phyloP scores from a whole-genome alignment of 2,888 invertebrate genomes.

The Campopleginae sp. region DNA sequence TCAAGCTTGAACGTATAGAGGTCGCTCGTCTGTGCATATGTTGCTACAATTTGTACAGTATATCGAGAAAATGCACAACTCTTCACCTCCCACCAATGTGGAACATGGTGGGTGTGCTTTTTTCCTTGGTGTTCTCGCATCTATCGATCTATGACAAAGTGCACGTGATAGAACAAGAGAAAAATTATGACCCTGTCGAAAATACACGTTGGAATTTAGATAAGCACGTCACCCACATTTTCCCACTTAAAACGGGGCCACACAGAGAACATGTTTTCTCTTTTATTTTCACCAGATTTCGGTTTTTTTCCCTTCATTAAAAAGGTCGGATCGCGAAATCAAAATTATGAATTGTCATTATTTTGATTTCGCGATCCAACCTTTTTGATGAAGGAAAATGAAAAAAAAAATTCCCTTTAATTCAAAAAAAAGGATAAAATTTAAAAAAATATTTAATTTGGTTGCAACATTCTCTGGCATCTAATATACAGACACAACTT shows the following conservation, averaged over 20 bases:
- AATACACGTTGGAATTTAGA: conserved; percentile 50
- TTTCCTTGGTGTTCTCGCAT: conserved; percentile 23
- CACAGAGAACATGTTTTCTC: too few relatives aligned
- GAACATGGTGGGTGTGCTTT: not conserved
- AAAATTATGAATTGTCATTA: too few relatives aligned
- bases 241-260: not conserved
- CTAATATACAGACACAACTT: too few relatives aligned
- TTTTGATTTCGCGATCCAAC: too few relatives aligned
- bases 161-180: conserved; percentile 4
- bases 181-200: conserved; percentile 4
- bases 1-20: conserved; percentile 55
- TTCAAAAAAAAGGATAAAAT: too few relatives aligned
- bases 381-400: too few relatives aligned
- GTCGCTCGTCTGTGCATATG: conserved; percentile 45
- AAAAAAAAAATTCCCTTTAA: too few relatives aligned
- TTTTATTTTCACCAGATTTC: too few relatives aligned
- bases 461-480: too few relatives aligned
- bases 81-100: not conserved
- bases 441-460: too few relatives aligned
- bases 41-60: conserved; percentile 49
- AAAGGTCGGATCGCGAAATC: too few relatives aligned
- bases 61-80: conserved; percentile 28
- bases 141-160: conserved; percentile 57
- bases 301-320: too few relatives aligned
- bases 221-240: conserved; percentile 9